Base-by-base conservation (phyloP, 2,113 vertebrate species). In the Haplotaxodon microlepis region DNA sequence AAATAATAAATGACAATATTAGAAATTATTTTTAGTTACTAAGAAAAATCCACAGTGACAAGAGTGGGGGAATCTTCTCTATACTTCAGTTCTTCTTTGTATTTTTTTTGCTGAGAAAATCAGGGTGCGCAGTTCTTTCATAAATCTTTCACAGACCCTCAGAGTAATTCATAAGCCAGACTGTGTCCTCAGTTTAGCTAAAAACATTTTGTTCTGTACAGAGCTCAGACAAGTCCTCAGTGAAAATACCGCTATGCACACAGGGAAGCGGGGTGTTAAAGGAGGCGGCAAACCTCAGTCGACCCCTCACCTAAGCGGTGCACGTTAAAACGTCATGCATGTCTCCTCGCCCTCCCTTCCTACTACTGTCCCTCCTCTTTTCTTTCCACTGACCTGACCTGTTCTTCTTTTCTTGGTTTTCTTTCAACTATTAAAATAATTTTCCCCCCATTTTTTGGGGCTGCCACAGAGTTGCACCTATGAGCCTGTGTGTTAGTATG, bases 221-320 rank as follows among this genome's bases (percentile, higher is more conserved):
- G 9, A 88, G 31, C 17, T 73, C 21, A 59, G 73, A 24, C 40
- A 47, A 61, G 34, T 51, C 59, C 59, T 90, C n/a, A 50, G 45
- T 90, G 79, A 85, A 83, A 84, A 90, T 71, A 54, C 50, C 51
- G 69, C 73, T 53, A 56, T 61, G 82, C 53, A 42, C 63, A 66
- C 24, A 34, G 81, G 51, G 86, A 50, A 86, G 73, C 13, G 73
- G 80, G 53, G 84, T 79, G 89, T 86, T 90, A 88, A 89, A 27
- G 81, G 78, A 83, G 84, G 84, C 34, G 63, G 63, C 91, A 92
- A 92, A 92, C 92, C 92, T 92, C 82, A 90, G 87, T 88, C 91
- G 87, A 90, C 84, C 89, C 76, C 90, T 92, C 83, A 84, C 81
- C 83, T 86, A 54, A 69, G 50, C 81, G 16, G 31, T 13, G 31